Evolutionary conservation across 2,113 vertebrate genomes (phyloP).

Genomic region (Stigmatopora nigra): DNA sequence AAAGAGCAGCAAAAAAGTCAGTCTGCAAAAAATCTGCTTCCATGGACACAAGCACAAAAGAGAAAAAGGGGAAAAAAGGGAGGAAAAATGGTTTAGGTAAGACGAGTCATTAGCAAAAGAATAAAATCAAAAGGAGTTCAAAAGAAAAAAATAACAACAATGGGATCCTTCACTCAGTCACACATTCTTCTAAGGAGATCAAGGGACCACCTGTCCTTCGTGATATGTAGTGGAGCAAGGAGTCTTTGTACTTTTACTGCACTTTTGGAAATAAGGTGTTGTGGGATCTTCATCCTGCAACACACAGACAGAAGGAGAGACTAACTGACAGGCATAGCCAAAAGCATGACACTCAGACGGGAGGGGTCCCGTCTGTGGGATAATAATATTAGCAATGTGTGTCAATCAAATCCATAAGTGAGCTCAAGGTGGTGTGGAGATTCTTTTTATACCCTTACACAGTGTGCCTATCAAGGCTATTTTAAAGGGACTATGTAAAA

Average conservation of each 20-base stretch:
- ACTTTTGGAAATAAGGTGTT: slow-evolving; percentile 79
- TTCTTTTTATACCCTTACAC: slow-evolving; percentile 62
- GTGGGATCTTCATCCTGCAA: slow-evolving; percentile 72
- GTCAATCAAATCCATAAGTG: slow-evolving; percentile 65
- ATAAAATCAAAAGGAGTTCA: slow-evolving; percentile 17
- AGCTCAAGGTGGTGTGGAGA: slow-evolving; percentile 52
- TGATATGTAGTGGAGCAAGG: slow-evolving; percentile 78
- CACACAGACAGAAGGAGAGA: slow-evolving; percentile 29
- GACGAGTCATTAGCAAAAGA: slow-evolving; percentile 56
- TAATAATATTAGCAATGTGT: slow-evolving; percentile 30
- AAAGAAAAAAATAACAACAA: slow-evolving; percentile 42
- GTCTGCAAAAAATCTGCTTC: slow-evolving; percentile 74
- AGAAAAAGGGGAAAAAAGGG: slow-evolving; percentile 22
- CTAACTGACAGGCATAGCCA: slow-evolving; percentile 69
- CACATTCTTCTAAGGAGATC: slow-evolving; percentile 67
- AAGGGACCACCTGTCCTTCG: slow-evolving; percentile 73
- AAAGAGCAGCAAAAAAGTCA: slow-evolving; percentile 79
- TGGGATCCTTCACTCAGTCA: slow-evolving; percentile 64
- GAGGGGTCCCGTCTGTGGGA: slow-evolving; percentile 7
- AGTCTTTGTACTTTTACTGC: slow-evolving; percentile 79
- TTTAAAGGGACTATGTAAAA: slow-evolving; percentile 49
- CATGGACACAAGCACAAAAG: slow-evolving; percentile 69
- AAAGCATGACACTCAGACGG: slow-evolving; percentile 66
- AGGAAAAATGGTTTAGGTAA: background rate
- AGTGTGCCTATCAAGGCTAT: slow-evolving; percentile 40